A percentile compares a stretch with the other conserved stretches of the same genome.
Evolutionary conservation across 2,113 vertebrate genomes (phyloP).

Genomic region (Riparia riparia): DNA sequence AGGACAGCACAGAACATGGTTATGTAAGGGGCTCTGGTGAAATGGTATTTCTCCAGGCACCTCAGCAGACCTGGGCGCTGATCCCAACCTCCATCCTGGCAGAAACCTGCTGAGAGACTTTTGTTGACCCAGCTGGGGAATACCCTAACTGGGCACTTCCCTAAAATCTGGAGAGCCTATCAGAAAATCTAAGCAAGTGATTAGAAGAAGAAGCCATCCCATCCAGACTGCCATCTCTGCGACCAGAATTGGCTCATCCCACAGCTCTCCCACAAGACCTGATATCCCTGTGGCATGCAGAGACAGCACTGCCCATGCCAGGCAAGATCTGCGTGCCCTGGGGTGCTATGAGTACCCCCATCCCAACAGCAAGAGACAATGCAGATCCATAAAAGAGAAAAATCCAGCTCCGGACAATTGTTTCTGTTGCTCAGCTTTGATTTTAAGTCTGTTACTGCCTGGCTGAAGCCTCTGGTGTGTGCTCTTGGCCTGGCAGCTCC

Average conservation of each 20-base stretch:
- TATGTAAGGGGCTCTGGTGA: background rate
- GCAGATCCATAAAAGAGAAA: background rate
- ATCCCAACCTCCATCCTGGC: background rate
- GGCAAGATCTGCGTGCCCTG: background rate
- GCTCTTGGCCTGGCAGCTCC: background rate
- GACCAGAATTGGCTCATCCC: background rate
- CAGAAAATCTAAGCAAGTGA: background rate
- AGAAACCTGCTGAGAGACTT: background rate
- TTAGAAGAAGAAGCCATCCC: background rate
- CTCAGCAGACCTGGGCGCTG: background rate
- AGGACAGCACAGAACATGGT: background rate
- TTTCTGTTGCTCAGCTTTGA: background rate
- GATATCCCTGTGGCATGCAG: background rate
- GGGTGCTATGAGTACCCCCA: background rate
- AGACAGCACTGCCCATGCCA: background rate
- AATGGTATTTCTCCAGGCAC: background rate
- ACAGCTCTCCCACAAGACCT: background rate
- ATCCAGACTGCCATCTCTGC: background rate
- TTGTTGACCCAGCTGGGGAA: background rate
- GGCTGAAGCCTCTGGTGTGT: background rate
- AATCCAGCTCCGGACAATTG: background rate
- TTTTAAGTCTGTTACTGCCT: background rate
- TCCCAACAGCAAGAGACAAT: background rate
- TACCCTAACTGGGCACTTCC: background rate
- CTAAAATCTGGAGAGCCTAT: background rate